A percentile compares a stretch with the other conserved stretches of the same genome.
Evolutionary conservation across 2,113 vertebrate genomes (phyloP).

Genomic region (Spea multiplicata): DNA sequence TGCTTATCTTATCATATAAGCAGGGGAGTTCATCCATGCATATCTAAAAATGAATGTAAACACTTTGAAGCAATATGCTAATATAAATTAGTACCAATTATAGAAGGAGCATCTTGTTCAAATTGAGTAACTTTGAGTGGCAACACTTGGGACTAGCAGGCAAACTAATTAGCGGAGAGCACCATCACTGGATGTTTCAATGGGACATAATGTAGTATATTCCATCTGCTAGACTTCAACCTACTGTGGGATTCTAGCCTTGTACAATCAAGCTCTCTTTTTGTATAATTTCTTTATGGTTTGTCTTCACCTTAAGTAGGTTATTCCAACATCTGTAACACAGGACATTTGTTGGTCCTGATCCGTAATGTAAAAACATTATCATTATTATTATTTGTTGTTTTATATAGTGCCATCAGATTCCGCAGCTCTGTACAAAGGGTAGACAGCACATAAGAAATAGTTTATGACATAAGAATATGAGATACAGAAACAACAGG

Average conservation of each 20-base stretch:
- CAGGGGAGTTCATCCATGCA: constrained; percentile 9
- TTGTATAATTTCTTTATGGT: background rate
- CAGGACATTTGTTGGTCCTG: too few relatives aligned
- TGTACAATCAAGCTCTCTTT: background rate
- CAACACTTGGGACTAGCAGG: constrained; percentile 40
- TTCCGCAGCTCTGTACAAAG: too few relatives aligned
- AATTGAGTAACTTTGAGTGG: constrained; percentile 50
- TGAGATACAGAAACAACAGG: too few relatives aligned
- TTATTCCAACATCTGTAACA: constrained; percentile 4
- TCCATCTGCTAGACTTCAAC: constrained; percentile 3
- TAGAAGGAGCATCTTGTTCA: constrained; percentile 47
- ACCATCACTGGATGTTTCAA: constrained; percentile 48
- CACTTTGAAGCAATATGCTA: constrained; percentile 44
- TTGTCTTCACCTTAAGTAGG: constrained; percentile 2
- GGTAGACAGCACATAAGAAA: too few relatives aligned
- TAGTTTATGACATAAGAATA: too few relatives aligned
- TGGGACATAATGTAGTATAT: constrained; percentile 35
- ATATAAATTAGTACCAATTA: constrained; percentile 45
- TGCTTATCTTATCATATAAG: background rate
- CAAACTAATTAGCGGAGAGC: constrained; percentile 55
- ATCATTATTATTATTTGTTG: too few relatives aligned
- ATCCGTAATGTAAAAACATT: too few relatives aligned
- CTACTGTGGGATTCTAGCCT: background rate
- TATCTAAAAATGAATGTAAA: constrained; percentile 43
- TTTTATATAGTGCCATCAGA: too few relatives aligned